These are phyloP conservation scores for Meloidogyne chitwoodi DNA, from an alignment of 1,140 invertebrate species.

Conservation along the genomic window DNA sequence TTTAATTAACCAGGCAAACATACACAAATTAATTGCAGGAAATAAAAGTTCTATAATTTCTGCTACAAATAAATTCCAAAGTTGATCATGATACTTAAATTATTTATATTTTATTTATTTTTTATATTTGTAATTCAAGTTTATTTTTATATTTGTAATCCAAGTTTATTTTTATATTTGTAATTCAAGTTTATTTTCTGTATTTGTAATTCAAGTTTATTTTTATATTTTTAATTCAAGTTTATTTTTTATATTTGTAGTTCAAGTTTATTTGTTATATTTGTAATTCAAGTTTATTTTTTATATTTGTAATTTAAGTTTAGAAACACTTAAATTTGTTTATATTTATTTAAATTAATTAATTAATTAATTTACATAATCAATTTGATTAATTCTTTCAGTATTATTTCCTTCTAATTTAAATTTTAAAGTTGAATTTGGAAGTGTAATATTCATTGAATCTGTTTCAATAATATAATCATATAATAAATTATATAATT, in stretches of 20 bases:
- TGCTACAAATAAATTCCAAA: slow-evolving; percentile 52
- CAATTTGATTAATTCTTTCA: slow-evolving; percentile 48
- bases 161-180: neutral
- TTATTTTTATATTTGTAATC: too few relatives aligned
- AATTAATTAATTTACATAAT: slow-evolving; percentile 28
- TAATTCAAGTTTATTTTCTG: neutral
- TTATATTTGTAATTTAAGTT: too few relatives aligned
- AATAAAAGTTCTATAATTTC: slow-evolving; percentile 49
- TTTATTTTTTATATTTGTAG: neutral
- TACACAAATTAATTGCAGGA: slow-evolving; percentile 44
- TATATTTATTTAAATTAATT: neutral
- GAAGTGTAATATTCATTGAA: slow-evolving; percentile 39
- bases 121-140: too few relatives aligned
- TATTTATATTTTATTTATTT: neutral
- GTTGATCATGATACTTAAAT: slow-evolving; percentile 44
- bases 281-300: too few relatives aligned
- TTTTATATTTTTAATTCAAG: neutral
- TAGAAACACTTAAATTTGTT: too few relatives aligned
- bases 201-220: too few relatives aligned
- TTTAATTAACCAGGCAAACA: slow-evolving; percentile 51
- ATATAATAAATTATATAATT: slow-evolving; percentile 46
- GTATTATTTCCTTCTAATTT: slow-evolving; percentile 38
- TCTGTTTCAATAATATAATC: slow-evolving; percentile 47
- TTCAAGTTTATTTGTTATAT: neutral
- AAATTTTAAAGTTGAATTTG: slow-evolving; percentile 42